These are phyloP conservation scores for Tetrao urogallus DNA, from an alignment of 2,113 vertebrate genomes.

Conservation along the genomic window DNA sequence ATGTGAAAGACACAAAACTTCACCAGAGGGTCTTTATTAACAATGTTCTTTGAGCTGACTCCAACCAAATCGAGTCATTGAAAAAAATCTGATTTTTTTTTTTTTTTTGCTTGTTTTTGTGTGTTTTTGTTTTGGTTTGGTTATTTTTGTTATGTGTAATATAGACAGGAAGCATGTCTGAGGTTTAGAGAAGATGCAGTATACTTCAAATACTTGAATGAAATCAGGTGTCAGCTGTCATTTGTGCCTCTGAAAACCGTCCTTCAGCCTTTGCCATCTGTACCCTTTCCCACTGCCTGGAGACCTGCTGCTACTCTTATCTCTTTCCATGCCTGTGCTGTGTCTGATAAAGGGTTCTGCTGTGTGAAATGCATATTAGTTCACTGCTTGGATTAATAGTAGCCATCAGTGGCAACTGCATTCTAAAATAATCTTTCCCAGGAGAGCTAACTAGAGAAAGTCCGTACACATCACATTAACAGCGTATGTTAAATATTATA, in stretches of 20 bases:
- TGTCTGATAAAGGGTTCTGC: constrained; percentile 37
- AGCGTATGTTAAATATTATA: not conserved
- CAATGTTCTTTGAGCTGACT: not conserved
- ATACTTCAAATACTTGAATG: not conserved
- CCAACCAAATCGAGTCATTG: not conserved
- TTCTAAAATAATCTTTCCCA: constrained; percentile 6
- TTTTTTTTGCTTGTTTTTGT: not conserved
- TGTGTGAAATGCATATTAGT: constrained; percentile 36
- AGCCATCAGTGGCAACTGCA: not conserved
- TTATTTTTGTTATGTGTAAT: not conserved
- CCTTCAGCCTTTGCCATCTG: constrained; percentile 21
- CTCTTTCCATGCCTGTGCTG: not conserved
- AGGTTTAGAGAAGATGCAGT: not conserved
- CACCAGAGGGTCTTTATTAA: not conserved
- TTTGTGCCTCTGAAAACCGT: not conserved
- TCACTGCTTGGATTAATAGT: constrained; percentile 8
- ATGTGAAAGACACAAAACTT: not conserved
- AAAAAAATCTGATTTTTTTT: not conserved
- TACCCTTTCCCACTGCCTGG: not conserved
- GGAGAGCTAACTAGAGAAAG: not conserved
- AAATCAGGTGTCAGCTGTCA: not conserved
- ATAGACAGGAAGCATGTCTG: not conserved
- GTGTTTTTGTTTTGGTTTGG: not conserved
- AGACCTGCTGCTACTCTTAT: constrained; percentile 30
- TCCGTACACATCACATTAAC: not conserved